These are phyloP conservation scores for Nasonia oneida DNA, from an alignment of 2,888 invertebrate species.

Conservation along the genomic window DNA sequence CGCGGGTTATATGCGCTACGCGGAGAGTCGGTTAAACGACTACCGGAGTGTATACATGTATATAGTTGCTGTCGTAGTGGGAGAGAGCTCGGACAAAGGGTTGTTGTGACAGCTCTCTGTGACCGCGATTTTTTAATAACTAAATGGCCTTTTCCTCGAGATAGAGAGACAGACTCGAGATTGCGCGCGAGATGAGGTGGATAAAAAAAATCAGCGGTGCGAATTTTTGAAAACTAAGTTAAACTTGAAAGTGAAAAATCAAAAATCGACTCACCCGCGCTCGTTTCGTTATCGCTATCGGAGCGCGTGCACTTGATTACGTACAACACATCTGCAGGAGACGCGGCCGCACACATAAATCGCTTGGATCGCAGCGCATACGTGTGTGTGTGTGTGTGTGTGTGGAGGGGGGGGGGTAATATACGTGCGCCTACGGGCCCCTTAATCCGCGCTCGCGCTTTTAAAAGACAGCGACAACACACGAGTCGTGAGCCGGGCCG, in stretches of 20 bases:
- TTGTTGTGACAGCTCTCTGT: constrained; percentile 4
- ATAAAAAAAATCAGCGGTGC: neutral
- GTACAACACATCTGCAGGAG: constrained; percentile 31
- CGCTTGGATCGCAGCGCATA: neutral
- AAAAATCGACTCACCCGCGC: neutral
- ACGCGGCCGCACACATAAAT: neutral
- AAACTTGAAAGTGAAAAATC: too few species aligned
- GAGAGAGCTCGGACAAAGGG: constrained; percentile 56
- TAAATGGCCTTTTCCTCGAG: constrained; percentile 39
- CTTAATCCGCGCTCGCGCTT: constrained; percentile 6
- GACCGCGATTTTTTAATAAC: constrained; percentile 56
- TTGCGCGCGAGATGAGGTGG: neutral
- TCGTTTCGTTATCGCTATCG: neutral
- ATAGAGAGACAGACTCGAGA: neutral
- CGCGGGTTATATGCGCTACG: neutral
- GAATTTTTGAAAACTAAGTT: neutral
- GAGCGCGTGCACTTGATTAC: constrained; percentile 63
- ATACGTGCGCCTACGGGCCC: constrained; percentile 1
- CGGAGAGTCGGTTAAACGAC: constrained; percentile 29
- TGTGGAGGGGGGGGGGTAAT: neutral
- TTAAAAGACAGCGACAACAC: constrained; percentile 7
- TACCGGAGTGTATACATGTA: constrained; percentile 19
- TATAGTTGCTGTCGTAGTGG: neutral
- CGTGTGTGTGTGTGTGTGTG: too few species aligned
- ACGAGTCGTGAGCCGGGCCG: constrained; percentile 66